Evolutionary conservation across 1,140 invertebrate genomes (phyloP).

Genomic region (Lucilia sericata): DNA sequence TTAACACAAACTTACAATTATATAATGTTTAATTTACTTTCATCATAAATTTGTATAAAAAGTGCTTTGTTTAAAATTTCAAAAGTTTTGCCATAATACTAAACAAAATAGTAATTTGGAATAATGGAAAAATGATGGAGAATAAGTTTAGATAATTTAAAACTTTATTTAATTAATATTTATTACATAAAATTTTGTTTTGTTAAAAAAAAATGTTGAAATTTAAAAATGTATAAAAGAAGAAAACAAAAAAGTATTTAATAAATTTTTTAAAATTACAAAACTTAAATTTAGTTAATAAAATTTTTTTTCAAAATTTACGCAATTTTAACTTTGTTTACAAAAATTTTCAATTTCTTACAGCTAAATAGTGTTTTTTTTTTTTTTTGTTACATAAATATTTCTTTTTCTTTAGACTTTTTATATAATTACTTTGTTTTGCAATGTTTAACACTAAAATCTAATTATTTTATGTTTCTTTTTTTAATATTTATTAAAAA

Average conservation of each 20-base stretch:
- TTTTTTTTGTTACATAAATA: neutral
- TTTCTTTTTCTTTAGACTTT: no score
- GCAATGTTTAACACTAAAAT: no score
- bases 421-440: no score
- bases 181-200: neutral
- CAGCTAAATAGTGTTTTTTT: slow-evolving; percentile 13
- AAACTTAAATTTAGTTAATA: neutral
- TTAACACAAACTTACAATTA: slow-evolving; percentile 19
- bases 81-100: neutral
- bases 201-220: neutral
- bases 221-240: neutral
- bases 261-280: neutral
- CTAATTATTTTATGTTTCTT: no score
- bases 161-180: neutral
- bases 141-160: neutral
- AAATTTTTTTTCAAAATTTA: no score
- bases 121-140: no score
- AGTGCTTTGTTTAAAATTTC: neutral
- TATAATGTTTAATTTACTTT: neutral
- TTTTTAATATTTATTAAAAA: neutral
- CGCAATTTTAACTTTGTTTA: neutral
- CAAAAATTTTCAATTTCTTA: neutral
- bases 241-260: neutral
- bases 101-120: no score
- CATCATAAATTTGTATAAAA: neutral